These are phyloP conservation scores for Formica selysi DNA, from an alignment of 1,140 invertebrate species.

Conservation along the genomic window DNA sequence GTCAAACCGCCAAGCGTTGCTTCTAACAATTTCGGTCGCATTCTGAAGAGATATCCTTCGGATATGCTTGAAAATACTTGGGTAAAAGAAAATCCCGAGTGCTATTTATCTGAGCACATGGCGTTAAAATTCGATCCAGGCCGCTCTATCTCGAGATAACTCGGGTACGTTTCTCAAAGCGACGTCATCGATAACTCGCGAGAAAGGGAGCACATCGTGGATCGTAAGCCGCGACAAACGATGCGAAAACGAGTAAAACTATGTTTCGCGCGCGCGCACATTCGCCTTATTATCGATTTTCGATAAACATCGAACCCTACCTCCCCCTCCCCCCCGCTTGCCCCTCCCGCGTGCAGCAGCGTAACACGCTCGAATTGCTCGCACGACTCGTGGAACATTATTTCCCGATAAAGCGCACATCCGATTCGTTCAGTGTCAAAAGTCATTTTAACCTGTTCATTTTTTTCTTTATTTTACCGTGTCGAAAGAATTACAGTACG, in stretches of 20 bases:
- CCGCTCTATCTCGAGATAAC: conserved; percentile 34
- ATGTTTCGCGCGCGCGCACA: conserved; percentile 28
- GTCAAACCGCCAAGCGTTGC: background rate
- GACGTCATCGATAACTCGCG: conserved; percentile 36
- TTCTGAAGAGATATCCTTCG: background rate
- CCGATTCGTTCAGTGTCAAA: conserved; percentile 48
- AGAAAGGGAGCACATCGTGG: conserved; percentile 35
- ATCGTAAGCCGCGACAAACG: conserved; percentile 51
- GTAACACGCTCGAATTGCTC: conserved; percentile 39
- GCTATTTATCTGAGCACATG: background rate
- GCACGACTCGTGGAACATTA: conserved; percentile 37
- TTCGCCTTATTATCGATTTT: conserved; percentile 61
- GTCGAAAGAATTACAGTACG: conserved; percentile 22
- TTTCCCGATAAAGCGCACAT: conserved; percentile 52
- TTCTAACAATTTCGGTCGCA: background rate
- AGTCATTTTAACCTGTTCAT: conserved; percentile 44
- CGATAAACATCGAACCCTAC: conserved; percentile 46
- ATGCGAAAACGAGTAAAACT: conserved; percentile 59
- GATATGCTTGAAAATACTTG: background rate
- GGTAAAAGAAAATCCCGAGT: background rate
- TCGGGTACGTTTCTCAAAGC: conserved; percentile 34
- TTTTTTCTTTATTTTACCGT: conserved; percentile 12
- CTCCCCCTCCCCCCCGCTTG: too few species aligned
- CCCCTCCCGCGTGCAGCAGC: background rate
- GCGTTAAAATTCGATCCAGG: conserved; percentile 7